A percentile compares a stretch with the other conserved stretches of the same genome.
These are phyloP conservation scores for Neofelis nebulosa DNA, from an alignment of 2,113 vertebrate genomes.

Conservation along the genomic window DNA sequence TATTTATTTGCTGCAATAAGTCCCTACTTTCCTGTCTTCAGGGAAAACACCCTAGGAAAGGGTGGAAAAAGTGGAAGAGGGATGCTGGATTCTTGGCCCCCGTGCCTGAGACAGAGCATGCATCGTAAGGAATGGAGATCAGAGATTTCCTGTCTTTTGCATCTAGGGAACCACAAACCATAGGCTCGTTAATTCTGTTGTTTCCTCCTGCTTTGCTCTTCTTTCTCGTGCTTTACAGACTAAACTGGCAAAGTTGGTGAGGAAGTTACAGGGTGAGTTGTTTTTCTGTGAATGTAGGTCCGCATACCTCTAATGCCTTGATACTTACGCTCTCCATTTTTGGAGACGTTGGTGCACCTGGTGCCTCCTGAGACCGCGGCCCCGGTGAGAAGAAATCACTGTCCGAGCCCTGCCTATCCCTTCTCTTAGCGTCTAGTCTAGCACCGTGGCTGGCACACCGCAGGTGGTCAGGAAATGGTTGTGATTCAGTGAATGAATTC, in stretches of 20 bases:
- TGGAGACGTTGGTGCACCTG: background rate
- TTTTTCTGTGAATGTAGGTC: background rate
- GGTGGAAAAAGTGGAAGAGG: background rate
- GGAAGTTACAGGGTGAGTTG: background rate
- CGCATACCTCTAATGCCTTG: background rate
- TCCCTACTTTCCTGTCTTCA: background rate
- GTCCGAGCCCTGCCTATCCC: too few species aligned
- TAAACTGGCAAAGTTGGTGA: background rate
- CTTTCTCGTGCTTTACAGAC: background rate
- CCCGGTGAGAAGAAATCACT: background rate
- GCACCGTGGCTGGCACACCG: rapidly evolving
- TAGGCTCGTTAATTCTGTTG: background rate
- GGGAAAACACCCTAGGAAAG: background rate
- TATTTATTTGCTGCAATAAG: background rate
- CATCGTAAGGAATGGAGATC: too few species aligned
- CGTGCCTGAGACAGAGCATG: rapidly evolving
- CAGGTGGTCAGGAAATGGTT: background rate
- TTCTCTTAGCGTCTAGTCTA: background rate
- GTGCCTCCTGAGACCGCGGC: background rate
- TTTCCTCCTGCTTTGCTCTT: background rate
- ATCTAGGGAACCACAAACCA: background rate
- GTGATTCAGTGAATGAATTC: background rate
- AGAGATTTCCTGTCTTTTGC: background rate
- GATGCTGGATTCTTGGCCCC: too few species aligned
- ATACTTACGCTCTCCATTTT: background rate